A percentile compares a stretch with the other conserved stretches of the same genome.
Conservation (phyloP, 2,888 invertebrate species). For the Caradrina kadenii region DNA sequence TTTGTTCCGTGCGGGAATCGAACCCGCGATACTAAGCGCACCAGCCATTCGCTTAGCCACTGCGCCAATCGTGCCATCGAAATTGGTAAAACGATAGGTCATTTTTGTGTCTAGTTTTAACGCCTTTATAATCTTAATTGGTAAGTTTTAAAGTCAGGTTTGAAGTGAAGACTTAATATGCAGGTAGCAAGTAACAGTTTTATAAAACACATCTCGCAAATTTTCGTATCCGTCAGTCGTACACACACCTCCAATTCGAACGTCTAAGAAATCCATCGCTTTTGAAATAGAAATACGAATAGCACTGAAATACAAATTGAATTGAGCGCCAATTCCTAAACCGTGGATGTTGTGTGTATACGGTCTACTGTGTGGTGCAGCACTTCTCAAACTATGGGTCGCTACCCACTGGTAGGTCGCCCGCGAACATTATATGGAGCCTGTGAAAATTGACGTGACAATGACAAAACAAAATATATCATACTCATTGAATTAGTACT, state of each 20-base stretch:
- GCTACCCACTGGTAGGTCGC: too few relatives aligned
- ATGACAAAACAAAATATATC: too few relatives aligned
- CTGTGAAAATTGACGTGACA: too few relatives aligned
- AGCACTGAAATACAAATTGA: slow-evolving; percentile 55
- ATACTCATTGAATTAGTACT: too few relatives aligned
- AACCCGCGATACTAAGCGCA: too few relatives aligned
- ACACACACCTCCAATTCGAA: slow-evolving; percentile 36
- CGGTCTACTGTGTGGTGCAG: background rate
- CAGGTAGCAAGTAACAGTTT: slow-evolving; percentile 8
- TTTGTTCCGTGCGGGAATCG: too few relatives aligned
- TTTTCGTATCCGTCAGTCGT: slow-evolving; percentile 25
- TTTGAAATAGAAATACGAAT: slow-evolving; percentile 50
- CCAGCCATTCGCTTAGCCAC: too few relatives aligned
- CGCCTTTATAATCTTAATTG: too few relatives aligned
- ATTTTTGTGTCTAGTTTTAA: too few relatives aligned
- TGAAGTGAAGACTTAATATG: background rate
- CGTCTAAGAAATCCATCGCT: slow-evolving; percentile 51
- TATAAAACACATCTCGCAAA: slow-evolving; percentile 8
- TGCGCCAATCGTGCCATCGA: too few relatives aligned
- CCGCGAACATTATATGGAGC: too few relatives aligned
- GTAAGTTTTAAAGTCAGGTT: too few relatives aligned
- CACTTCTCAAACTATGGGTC: background rate
- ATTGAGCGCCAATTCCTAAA: slow-evolving; percentile 45
- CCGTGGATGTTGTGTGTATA: slow-evolving; percentile 8
- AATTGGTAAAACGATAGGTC: background rate